Percentiles rank a stretch among this genome's conserved stretches.
phyloP scores from a whole-genome alignment of 2,113 vertebrate species.

The Propithecus coquereli region DNA sequence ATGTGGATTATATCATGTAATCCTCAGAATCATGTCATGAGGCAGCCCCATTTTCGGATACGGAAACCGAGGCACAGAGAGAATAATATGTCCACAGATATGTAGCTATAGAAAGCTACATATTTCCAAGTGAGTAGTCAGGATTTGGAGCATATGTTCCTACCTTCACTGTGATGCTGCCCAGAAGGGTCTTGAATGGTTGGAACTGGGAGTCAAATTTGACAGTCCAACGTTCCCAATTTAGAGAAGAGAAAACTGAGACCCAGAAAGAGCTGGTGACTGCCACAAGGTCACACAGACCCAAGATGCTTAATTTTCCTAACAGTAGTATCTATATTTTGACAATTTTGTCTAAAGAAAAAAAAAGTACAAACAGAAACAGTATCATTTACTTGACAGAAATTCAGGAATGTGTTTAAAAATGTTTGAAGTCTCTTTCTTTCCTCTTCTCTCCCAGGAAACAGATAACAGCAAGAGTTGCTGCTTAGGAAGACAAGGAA shows the following conservation, averaged over 20 bases:
- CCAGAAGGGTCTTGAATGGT: background rate
- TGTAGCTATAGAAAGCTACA: background rate
- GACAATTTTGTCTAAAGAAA: background rate
- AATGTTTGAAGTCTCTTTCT: background rate
- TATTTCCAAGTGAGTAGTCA: background rate
- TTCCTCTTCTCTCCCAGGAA: background rate
- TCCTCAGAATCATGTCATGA: background rate
- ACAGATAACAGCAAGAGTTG: background rate
- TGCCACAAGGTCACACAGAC: background rate
- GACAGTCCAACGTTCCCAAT: background rate
- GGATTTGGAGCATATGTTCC: background rate
- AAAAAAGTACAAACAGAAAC: background rate
- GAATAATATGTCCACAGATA: background rate
- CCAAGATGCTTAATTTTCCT: background rate
- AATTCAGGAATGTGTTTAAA: background rate
- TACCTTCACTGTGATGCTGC: background rate
- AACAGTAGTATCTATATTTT: background rate
- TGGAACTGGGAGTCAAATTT: background rate
- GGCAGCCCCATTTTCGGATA: conserved; percentile 2
- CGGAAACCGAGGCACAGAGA: conserved; percentile 43
- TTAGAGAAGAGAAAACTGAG: background rate
- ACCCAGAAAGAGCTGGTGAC: background rate
- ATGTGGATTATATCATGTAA: conserved; percentile 7
- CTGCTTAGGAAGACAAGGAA: background rate
- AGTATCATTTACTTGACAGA: background rate